phyloP scores from a whole-genome alignment of 1,140 invertebrate genomes.

The Euglossa dilemma region DNA sequence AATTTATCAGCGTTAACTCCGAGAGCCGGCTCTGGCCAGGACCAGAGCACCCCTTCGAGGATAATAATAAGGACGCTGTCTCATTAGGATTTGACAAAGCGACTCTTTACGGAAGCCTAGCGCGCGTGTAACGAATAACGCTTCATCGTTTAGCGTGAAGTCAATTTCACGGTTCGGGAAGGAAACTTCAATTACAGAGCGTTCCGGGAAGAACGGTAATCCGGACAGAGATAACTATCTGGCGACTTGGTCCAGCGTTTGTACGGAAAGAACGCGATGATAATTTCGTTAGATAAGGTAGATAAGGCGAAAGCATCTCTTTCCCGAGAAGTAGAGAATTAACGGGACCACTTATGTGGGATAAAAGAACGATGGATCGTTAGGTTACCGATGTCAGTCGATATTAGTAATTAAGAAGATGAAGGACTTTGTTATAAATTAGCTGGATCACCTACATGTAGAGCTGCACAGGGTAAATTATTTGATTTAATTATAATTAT shows the following conservation, averaged over 20 bases:
- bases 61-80: too few species aligned
- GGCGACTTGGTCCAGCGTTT: background rate
- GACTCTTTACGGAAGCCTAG: too few species aligned
- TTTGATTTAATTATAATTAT: too few species aligned
- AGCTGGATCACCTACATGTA: too few species aligned
- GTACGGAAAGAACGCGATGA: slow-evolving; percentile 5
- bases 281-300: slow-evolving; percentile 2
- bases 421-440: too few species aligned
- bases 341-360: too few species aligned
- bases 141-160: slow-evolving; percentile 17
- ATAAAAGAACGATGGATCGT: background rate
- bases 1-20: background rate
- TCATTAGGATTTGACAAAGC: background rate
- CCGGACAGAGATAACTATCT: background rate
- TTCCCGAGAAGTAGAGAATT: too few species aligned
- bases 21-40: too few species aligned
- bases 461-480: too few species aligned
- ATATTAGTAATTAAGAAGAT: too few species aligned
- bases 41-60: background rate
- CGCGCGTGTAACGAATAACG: background rate
- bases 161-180: slow-evolving; percentile 47
- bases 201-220: slow-evolving; percentile 2
- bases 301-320: background rate
- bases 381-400: too few species aligned
- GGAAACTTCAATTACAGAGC: slow-evolving; percentile 21